phyloP scores from a whole-genome alignment of 1,140 invertebrate genomes.

The Bombus picipes region DNA sequence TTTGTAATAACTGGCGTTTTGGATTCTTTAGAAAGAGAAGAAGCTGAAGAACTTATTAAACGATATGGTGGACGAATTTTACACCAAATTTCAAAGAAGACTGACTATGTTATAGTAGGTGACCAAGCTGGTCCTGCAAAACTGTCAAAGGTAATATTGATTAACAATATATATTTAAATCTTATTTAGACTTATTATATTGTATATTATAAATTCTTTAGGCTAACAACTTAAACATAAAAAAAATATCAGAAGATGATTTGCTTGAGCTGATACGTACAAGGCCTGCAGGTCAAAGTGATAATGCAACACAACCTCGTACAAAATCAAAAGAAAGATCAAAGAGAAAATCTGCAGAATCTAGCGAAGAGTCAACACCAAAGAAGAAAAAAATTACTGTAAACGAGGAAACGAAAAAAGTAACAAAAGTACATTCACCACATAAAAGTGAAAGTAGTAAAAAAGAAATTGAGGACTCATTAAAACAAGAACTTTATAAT shows the following conservation, averaged over 20 bases:
- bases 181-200: constrained; percentile 59
- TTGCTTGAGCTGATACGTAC: constrained; percentile 90
- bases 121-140: constrained; percentile 93
- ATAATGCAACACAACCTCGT: constrained; percentile 46
- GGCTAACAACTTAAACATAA: constrained; percentile 87
- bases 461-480: not conserved
- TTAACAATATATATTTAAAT: not conserved
- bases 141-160: constrained; percentile 85
- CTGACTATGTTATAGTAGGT: constrained; percentile 92
- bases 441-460: not conserved
- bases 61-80: constrained; percentile 92
- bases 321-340: constrained; percentile 54
- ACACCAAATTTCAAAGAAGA: constrained; percentile 89
- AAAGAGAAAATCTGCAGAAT: constrained; percentile 35
- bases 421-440: not conserved
- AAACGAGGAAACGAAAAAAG: not conserved
- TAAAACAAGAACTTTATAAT: not conserved
- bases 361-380: not conserved
- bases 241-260: constrained; percentile 91
- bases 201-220: constrained; percentile 42
- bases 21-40: constrained; percentile 93
- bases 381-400: constrained; percentile 9
- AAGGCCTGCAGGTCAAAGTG: constrained; percentile 78
- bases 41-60: constrained; percentile 88
- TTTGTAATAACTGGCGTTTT: constrained; percentile 95